Percentiles rank a stretch among this genome's conserved stretches.
Conservation (phyloP, 2,888 invertebrate species). For the Nomada ferruginata region DNA sequence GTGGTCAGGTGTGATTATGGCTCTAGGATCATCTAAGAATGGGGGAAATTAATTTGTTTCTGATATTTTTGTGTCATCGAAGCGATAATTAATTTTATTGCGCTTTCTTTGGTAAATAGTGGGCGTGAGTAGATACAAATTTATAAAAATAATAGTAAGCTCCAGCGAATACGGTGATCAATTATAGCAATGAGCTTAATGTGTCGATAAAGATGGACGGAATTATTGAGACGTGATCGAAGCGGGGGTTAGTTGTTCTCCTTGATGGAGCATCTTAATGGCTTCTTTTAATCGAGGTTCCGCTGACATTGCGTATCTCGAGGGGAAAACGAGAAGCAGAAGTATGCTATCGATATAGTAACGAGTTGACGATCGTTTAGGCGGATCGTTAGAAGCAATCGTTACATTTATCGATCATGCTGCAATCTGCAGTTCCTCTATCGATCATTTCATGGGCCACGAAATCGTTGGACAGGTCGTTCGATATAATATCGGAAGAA, state of each 20-base stretch:
- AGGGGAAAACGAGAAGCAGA: constrained; percentile 10
- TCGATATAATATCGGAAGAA: constrained; percentile 3
- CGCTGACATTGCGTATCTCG: background rate
- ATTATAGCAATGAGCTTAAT: background rate
- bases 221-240: constrained; percentile 31
- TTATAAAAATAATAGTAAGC: no score
- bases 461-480: constrained; percentile 32
- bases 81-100: no score
- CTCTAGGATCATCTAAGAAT: background rate
- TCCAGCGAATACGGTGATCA: background rate
- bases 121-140: no score
- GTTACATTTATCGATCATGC: constrained; percentile 71
- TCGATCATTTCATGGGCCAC: constrained; percentile 67
- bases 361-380: constrained; percentile 50
- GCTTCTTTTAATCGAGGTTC: constrained; percentile 17
- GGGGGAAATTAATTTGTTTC: background rate
- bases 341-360: constrained; percentile 15
- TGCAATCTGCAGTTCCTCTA: constrained; percentile 52
- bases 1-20: background rate
- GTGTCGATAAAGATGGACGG: background rate
- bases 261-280: constrained; percentile 13
- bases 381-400: constrained; percentile 73
- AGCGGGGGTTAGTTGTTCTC: constrained; percentile 4
- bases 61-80: no score
- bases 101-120: no score